A percentile compares a stretch with the other conserved stretches of the same genome.
These are phyloP conservation scores for Lichenostomus cassidix DNA, from an alignment of 2,113 vertebrate genomes.

Conservation along the genomic window DNA sequence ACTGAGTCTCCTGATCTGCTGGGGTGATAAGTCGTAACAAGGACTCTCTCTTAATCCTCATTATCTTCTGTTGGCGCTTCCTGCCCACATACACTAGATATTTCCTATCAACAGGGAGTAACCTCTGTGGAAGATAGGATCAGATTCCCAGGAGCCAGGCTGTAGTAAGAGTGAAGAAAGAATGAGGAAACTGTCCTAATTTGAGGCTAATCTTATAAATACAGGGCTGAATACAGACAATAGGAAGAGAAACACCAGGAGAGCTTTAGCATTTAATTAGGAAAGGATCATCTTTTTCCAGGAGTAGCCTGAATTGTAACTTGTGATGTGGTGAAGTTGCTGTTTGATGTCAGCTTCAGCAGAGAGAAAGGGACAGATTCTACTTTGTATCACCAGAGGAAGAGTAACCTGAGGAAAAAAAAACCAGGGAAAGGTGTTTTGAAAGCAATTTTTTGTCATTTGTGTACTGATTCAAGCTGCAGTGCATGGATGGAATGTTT, in stretches of 20 bases:
- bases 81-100: conserved; percentile 41
- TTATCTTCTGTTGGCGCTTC: neutral
- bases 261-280: conserved; percentile 10
- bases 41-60: conserved; percentile 50
- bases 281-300: conserved; percentile 4
- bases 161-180: conserved; percentile 54
- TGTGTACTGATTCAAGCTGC: neutral
- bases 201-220: conserved; percentile 52
- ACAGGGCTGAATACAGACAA: conserved; percentile 21
- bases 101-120: conserved; percentile 63
- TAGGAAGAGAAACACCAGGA: neutral
- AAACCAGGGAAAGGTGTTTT: neutral
- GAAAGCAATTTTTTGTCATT: neutral
- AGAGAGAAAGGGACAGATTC: neutral
- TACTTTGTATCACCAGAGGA: neutral
- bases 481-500: neutral
- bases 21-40: conserved; percentile 27
- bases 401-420: neutral
- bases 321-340: conserved; percentile 17
- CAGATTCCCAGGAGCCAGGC: conserved; percentile 46
- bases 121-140: conserved; percentile 57
- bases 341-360: conserved; percentile 30
- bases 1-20: conserved; percentile 30
- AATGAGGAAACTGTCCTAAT: conserved; percentile 55
- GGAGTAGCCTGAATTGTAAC: conserved; percentile 15